phyloP scores from a whole-genome alignment of 2,797 vertebrate species.

The Smutsia temminckii region DNA sequence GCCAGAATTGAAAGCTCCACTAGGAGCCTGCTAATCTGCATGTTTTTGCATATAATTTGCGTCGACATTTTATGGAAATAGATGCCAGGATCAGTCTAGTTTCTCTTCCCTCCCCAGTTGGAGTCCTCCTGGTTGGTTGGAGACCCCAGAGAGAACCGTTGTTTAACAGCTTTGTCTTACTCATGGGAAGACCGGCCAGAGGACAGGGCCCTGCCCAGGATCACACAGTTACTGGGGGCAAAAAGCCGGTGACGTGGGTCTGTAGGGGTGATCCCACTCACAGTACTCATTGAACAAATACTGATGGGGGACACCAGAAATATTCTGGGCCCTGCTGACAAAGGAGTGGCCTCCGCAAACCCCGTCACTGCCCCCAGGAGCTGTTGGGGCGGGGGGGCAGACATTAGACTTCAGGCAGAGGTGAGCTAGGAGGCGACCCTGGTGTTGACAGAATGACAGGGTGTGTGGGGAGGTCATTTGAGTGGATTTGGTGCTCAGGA shows the following conservation, averaged over 20 bases:
- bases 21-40: not conserved
- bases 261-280: not conserved
- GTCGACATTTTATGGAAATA: not conserved
- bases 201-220: not conserved
- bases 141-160: not conserved
- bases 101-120: not conserved
- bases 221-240: not conserved
- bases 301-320: not conserved
- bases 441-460: not conserved
- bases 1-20: not conserved
- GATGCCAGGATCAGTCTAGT: not conserved
- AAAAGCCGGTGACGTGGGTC: not conserved
- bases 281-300: not conserved
- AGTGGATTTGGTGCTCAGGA: not conserved
- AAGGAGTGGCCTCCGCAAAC: not conserved
- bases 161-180: not conserved
- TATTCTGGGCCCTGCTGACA: not conserved
- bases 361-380: not conserved
- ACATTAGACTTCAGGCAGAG: not conserved
- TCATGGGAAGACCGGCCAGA: not conserved
- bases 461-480: not conserved
- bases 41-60: constrained; percentile 40
- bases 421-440: not conserved
- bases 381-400: not conserved
- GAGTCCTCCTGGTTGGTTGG: not conserved